Evolutionary conservation across 2,113 vertebrate genomes (phyloP).

Genomic region (Salvelinus sp.): DNA sequence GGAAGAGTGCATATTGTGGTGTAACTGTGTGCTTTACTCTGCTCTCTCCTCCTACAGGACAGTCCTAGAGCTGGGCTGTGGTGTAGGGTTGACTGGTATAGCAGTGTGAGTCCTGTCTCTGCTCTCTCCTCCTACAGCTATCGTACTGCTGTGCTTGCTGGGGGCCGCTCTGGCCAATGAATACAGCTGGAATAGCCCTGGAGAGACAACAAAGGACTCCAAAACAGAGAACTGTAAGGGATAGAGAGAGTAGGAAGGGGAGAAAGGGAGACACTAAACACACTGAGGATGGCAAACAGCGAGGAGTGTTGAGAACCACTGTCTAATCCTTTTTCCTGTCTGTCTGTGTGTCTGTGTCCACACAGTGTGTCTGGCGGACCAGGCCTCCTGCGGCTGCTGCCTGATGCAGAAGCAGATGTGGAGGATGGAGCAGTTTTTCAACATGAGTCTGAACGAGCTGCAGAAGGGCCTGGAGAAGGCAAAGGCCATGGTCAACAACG

Average conservation of each 20-base stretch:
- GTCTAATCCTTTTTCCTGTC: background rate
- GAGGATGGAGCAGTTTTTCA: slow-evolving; percentile 59
- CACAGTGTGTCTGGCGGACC: slow-evolving; percentile 62
- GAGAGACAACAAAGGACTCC: too few species aligned
- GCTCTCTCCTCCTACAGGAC: slow-evolving; percentile 23
- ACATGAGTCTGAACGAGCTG: slow-evolving; percentile 56
- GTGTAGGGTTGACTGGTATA: too few species aligned
- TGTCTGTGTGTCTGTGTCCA: background rate
- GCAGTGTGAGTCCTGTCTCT: too few species aligned
- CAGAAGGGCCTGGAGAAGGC: slow-evolving; percentile 39
- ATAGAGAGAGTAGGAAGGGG: slow-evolving; percentile 36
- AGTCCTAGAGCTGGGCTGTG: too few species aligned
- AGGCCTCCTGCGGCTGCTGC: slow-evolving; percentile 67
- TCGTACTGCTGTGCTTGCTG: slow-evolving; percentile 45
- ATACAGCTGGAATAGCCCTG: rapidly evolving
- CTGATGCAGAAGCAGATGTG: slow-evolving; percentile 69
- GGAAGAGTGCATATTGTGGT: background rate
- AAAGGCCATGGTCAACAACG: slow-evolving; percentile 41
- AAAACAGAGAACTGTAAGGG: background rate
- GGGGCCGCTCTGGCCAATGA: slow-evolving; percentile 26
- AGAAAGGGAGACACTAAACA: slow-evolving; percentile 47
- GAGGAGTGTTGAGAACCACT: background rate
- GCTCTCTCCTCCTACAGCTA: slow-evolving; percentile 21
- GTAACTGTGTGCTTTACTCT: background rate
- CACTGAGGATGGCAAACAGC: background rate